Base-by-base conservation (phyloP, 2,113 vertebrate species). In the Cathartes aura region DNA sequence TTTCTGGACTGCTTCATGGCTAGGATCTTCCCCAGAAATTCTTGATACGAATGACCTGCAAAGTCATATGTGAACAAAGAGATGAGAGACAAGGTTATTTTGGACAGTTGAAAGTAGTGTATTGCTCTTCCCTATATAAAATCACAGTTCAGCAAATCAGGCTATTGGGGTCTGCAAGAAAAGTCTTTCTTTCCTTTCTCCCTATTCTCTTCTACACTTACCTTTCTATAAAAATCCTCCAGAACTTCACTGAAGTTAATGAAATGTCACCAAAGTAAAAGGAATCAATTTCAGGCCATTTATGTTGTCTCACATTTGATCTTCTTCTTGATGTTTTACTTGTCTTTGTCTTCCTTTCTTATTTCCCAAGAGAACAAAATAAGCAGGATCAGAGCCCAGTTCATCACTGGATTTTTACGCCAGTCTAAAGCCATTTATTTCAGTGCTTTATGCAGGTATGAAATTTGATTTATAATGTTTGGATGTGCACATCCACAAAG, bases 181-280 rank as follows among this genome's bases (percentile, higher is more conserved):
- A 71, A 95, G 22, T 3, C 43, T 94, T 81, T 84, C 83, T 89
- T 86, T 74, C 42, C 22, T 79, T 92, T 78, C 30, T 91, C 27
- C 9, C 21, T 34, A 16, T 68, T 88, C 64, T 71, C 32, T 89
- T 93, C 80, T 79, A 38, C 14, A 15, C 52, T 82, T 79, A 14
- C 15, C 30, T 87, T 82, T 56, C 82, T 70, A 53, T 48, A 87
- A 91, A 93, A 94, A 78, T 40, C 56, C 73, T 89, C 88, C 68
- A 56, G 83, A 93, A 92, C 90, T 89, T 83, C 68, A 71, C 68
- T 82, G 83, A 91, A 96, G 93, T 91, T 97, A 97, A 97, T 93
- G 95, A 95, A 97, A 95, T 96, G 93, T 96, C 96, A 96, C 60
- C 64, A 95, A 80, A 95, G 81, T 72, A 91, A 96, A 92, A 94